A percentile compares a stretch with the other conserved stretches of the same genome.
phyloP scores from a whole-genome alignment of 1,140 invertebrate species.

The Drosophila simulans region DNA sequence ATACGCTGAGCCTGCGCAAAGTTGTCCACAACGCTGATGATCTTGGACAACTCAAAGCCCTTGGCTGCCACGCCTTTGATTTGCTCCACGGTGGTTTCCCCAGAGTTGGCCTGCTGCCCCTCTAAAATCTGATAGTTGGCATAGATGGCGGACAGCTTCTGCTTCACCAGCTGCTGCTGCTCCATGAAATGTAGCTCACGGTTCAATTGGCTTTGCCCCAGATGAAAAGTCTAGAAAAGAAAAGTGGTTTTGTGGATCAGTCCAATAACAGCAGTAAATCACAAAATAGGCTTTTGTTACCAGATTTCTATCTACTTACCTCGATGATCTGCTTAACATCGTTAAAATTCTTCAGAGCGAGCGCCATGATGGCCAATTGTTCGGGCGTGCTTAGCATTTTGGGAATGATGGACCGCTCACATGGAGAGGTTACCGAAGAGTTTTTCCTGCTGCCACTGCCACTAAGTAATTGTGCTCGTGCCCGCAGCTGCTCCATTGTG shows the following conservation, averaged over 20 bases:
- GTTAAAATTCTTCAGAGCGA: slow-evolving; percentile 74
- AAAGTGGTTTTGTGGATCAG: no score
- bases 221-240: slow-evolving; percentile 83
- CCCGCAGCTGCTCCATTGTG: slow-evolving; percentile 44
- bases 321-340: slow-evolving; percentile 82
- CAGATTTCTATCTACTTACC: slow-evolving; percentile 34
- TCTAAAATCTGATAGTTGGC: slow-evolving; percentile 66
- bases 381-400: slow-evolving; percentile 77
- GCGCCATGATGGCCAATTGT: slow-evolving; percentile 75
- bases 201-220: slow-evolving; percentile 83
- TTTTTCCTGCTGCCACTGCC: slow-evolving; percentile 5
- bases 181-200: slow-evolving; percentile 84
- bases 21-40: slow-evolving; percentile 80
- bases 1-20: slow-evolving; percentile 81
- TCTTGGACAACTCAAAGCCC: slow-evolving; percentile 69
- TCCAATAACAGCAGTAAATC: neutral
- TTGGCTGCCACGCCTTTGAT: slow-evolving; percentile 72
- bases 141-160: slow-evolving; percentile 68
- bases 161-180: slow-evolving; percentile 83
- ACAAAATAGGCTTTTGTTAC: neutral
- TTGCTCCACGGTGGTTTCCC: slow-evolving; percentile 71
- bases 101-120: slow-evolving; percentile 23
- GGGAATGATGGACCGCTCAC: slow-evolving; percentile 70
- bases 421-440: neutral
- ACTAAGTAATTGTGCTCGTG: slow-evolving; percentile 28